phyloP scores from a whole-genome alignment of 1,140 invertebrate genomes.

The Scylla paramamosain region DNA sequence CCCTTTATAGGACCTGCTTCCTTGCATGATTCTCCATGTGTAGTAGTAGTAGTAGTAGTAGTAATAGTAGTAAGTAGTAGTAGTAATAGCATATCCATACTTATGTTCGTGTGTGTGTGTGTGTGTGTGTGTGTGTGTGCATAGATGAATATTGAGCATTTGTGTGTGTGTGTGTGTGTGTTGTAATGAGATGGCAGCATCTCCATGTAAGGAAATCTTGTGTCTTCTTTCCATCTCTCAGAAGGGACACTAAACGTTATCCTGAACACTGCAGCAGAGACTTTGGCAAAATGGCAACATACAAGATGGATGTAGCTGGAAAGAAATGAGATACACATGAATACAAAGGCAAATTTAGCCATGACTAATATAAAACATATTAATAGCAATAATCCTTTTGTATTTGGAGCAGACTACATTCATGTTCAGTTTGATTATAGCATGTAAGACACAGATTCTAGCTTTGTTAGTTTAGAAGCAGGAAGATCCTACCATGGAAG shows the following conservation, averaged over 20 bases:
- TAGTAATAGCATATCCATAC: background rate
- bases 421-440: background rate
- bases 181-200: background rate
- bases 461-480: background rate
- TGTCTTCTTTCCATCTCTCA: background rate
- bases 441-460: background rate
- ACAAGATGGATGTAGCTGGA: background rate
- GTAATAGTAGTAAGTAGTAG: background rate
- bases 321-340: background rate
- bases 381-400: no score
- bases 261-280: background rate
- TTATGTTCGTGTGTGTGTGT: background rate
- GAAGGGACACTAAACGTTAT: background rate
- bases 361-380: no score
- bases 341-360: no score
- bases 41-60: background rate
- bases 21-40: background rate
- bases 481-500: background rate
- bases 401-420: background rate
- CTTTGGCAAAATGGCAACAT: constrained; percentile 14
- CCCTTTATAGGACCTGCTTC: background rate
- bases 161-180: constrained; percentile 35
- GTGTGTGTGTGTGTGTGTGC: constrained; percentile 2
- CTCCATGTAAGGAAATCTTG: background rate
- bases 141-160: background rate